Percentiles rank a stretch among this genome's conserved stretches.
phyloP scores from a whole-genome alignment of 2,113 vertebrate species.

The Cnemophilus loriae region DNA sequence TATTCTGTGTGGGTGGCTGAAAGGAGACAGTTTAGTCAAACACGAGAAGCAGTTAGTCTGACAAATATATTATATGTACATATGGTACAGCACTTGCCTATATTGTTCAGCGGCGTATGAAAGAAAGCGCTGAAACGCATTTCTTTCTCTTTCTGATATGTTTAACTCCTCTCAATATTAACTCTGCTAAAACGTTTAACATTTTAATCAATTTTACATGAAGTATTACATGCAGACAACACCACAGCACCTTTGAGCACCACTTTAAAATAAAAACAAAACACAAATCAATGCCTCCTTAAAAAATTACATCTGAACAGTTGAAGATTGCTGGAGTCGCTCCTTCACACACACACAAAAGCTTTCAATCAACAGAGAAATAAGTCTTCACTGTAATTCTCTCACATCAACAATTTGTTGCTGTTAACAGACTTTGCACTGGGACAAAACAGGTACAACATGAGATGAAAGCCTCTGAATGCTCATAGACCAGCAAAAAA shows the following conservation, averaged over 20 bases:
- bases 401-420: not conserved
- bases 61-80: constrained; percentile 60
- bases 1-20: constrained; percentile 96
- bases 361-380: not conserved
- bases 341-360: not conserved
- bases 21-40: constrained; percentile 75
- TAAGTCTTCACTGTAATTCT: not conserved
- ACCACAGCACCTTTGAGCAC: not conserved
- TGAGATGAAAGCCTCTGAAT: not conserved
- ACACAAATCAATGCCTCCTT: not conserved
- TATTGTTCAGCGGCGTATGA: not conserved
- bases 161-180: not conserved
- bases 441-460: constrained; percentile 38
- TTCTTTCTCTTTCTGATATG: not conserved
- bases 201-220: not conserved
- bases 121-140: not conserved
- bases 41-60: constrained; percentile 62
- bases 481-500: not conserved
- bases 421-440: not conserved
- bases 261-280: not conserved
- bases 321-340: not conserved
- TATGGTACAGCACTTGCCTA: constrained; percentile 35
- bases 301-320: not conserved
- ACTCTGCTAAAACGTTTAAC: not conserved
- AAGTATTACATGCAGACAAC: not conserved